A percentile compares a stretch with the other conserved stretches of the same genome.
These are phyloP conservation scores for Allolobophora icterica DNA, from an alignment of 2,888 invertebrate genomes.

Conservation along the genomic window DNA sequence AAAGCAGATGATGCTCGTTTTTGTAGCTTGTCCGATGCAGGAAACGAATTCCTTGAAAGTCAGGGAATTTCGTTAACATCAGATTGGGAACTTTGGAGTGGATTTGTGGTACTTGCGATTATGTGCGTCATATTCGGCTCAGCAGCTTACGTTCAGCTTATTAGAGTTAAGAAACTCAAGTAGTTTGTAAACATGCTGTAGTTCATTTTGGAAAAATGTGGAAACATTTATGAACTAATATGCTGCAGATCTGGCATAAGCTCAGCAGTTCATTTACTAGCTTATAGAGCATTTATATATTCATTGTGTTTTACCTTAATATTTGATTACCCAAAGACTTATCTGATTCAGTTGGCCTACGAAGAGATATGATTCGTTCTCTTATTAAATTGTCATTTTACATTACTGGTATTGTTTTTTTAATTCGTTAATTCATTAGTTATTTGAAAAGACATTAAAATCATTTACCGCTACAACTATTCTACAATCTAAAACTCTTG, in stretches of 20 bases:
- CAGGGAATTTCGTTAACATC: conserved; percentile 56
- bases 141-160: conserved; percentile 59
- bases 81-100: conserved; percentile 60
- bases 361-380: too few relatives aligned
- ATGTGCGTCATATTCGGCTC: conserved; percentile 54
- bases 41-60: conserved; percentile 54
- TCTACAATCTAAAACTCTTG: too few relatives aligned
- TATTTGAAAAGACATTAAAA: too few relatives aligned
- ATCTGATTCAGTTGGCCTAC: too few relatives aligned
- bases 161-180: conserved; percentile 43
- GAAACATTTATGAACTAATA: background rate
- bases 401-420: too few relatives aligned
- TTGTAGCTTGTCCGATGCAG: conserved; percentile 44
- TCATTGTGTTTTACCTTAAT: too few relatives aligned
- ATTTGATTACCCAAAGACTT: too few relatives aligned
- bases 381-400: too few relatives aligned
- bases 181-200: background rate
- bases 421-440: too few relatives aligned
- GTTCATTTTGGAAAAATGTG: background rate
- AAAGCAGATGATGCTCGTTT: background rate
- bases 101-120: conserved; percentile 54
- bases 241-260: background rate
- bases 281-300: too few relatives aligned
- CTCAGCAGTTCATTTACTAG: too few relatives aligned
- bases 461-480: too few relatives aligned